Evolutionary conservation across 2,888 invertebrate genomes (phyloP).

Genomic region (Lasioglossum malachurum): DNA sequence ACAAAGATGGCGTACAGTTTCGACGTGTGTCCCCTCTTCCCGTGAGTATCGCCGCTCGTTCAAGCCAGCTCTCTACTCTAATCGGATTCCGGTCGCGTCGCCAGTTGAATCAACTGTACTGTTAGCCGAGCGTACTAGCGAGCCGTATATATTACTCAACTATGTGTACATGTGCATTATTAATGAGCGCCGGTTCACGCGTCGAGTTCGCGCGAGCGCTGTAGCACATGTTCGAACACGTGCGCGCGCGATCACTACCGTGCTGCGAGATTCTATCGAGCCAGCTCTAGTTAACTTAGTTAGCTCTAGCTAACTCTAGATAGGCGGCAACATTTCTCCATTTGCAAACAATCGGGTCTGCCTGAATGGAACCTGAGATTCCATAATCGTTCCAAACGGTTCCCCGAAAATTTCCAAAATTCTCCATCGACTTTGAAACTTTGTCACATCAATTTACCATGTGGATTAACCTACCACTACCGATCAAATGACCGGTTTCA

Average conservation of each 20-base stretch:
- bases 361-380: background rate
- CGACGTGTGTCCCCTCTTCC: background rate
- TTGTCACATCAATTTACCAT: background rate
- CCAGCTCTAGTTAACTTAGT: background rate
- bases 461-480: too few relatives aligned
- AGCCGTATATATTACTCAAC: conserved; percentile 51
- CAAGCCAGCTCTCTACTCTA: conserved; percentile 37
- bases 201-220: conserved; percentile 42
- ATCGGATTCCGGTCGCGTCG: conserved; percentile 57
- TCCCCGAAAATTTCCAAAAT: background rate
- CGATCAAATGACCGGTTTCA: too few relatives aligned
- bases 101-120: conserved; percentile 60
- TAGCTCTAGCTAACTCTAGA: too few relatives aligned
- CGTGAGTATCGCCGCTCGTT: background rate
- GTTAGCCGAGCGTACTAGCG: conserved; percentile 35
- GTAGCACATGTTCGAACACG: conserved; percentile 53
- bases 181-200: conserved; percentile 55
- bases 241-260: background rate
- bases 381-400: background rate
- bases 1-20: background rate
- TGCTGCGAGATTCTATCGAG: background rate
- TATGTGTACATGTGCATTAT: conserved; percentile 50
- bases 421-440: background rate
- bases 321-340: background rate
- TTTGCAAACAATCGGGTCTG: background rate